Conservation (phyloP, 23 tunicate species). For the Pegea sp. region DNA sequence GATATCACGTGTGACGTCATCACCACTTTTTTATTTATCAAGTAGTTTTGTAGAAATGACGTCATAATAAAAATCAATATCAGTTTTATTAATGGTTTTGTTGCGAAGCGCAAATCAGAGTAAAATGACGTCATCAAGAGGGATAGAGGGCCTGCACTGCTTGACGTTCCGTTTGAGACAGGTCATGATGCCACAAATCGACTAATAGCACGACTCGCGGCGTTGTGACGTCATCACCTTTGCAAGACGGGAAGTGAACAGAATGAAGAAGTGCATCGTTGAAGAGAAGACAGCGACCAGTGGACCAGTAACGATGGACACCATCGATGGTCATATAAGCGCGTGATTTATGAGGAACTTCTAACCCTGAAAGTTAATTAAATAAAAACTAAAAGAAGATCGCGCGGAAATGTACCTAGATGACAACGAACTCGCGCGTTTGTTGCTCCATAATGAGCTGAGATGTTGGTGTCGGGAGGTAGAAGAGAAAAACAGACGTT, state of each 20-base stretch:
- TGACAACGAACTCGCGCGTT: conserved; percentile 67
- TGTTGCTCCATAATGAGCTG: conserved; percentile 75
- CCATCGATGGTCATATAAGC: conserved; percentile 18
- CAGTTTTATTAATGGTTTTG: too few relatives aligned
- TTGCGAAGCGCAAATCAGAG: too few relatives aligned
- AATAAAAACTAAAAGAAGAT: background rate
- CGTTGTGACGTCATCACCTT: background rate
- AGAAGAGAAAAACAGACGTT: conserved; percentile 75
- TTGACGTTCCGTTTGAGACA: conserved; percentile 7
- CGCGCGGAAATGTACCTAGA: conserved; percentile 22
- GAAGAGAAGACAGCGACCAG: conserved; percentile 29
- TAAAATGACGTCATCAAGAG: too few relatives aligned
- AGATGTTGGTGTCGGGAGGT: conserved; percentile 26
- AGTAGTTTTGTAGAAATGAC: too few relatives aligned
- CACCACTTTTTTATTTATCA: too few relatives aligned
- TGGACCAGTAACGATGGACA: conserved; percentile 6
- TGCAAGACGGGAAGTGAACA: conserved; percentile 12
- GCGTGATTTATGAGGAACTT: conserved; percentile 3
- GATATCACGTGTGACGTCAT: too few relatives aligned
- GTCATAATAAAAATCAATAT: too few relatives aligned
- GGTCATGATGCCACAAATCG: conserved; percentile 58
- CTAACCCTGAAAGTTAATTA: conserved; percentile 21
- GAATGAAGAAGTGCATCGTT: conserved; percentile 59
- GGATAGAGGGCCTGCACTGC: conserved; percentile 10
- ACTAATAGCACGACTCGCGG: conserved; percentile 48